Base-by-base conservation (phyloP, 2,113 vertebrate species). In the Indicator maculatus region DNA sequence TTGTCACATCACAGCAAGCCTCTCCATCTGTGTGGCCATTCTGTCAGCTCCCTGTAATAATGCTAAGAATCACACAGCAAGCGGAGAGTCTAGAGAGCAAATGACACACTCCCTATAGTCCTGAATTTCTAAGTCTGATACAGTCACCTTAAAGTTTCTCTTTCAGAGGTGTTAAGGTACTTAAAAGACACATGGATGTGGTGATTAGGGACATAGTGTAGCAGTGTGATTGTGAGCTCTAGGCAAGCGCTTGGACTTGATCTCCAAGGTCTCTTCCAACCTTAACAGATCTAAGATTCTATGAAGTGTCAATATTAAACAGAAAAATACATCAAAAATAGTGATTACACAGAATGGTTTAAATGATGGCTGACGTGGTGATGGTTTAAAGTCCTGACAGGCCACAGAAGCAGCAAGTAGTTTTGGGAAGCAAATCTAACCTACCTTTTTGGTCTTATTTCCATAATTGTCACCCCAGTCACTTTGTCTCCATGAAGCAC, bases 381-480 rank as follows among this genome's bases (percentile, higher is more conserved):
- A 52, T 30, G n/a, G 73, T 19, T 47, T 80, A 11, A 88, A 56
- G 28, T 41, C 53, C 33, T 8, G 12, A 73, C 30, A 76, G 8
- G 30, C 30, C 80, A 73, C 2, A 79, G 33, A 9, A 79, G 45
- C 33, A 74, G 36, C 0, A 5, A 56, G 17, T 10, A 5, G 11
- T 52, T 82, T 53, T 26, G 52, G 59, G 78, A 93, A 86, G 6
- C 27, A 94, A 27, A 36, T 19, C 16, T 20, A 44, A 74, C 67
- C 4, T 95, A 99, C 99, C 98, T 99, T 95, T 98, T 98, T 61
- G 99, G 98, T 86, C 97, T 98, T 52, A 99, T 99, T 96, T 99
- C 99, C 97, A 99, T 99, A 94, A 99, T 91, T 17, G 98, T 99
- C 74, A 99, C 99, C n/a, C 99, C 99, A 4, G 99, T 98, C 88